Evolutionary conservation across 2,113 vertebrate species (phyloP), one percentile per base, ranked within the genome.

Genomic region (Gobiocypris rarus): DNA sequence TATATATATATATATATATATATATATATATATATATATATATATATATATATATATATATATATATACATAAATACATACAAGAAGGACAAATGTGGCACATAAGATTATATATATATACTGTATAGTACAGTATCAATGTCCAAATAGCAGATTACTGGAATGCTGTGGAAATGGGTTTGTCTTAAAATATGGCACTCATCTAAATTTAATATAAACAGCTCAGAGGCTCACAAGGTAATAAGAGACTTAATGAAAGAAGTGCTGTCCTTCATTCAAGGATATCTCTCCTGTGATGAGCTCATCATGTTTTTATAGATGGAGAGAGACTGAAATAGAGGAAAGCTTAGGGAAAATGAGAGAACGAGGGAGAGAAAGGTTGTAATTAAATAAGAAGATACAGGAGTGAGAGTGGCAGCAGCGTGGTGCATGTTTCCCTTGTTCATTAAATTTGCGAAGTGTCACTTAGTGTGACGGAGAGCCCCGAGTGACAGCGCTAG

Each of bases 221-320:
- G 50, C 80, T 70, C 63, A 54, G 50, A 82, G 80, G 65, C 80
- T 71, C 80, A 82, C 52, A 31, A 71, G 22, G 80, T 70, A 82
- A 82, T 71, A 82, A 82, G 43, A 82, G 63, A 69, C 28, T 82
- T 70, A 69, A 82, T 56, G 48, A 81, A 69, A 81, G 45, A 54
- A 24, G 65, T 15, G 45, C 4, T 54, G 79, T 69, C 26, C 79
- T 69, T 81, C 79, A 69, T 69, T 54, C 79, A 69, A 54, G 59
- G 58, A 80, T 17, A 67, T 45, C 8, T 67, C 78, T 77, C 19
- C 50, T 61, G 38, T 80, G 58, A 80, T 80, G 77, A 65, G 77
- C 48, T 79, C 58, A 63, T 65, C n/a, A 28, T 15, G 15, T 79
- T 59, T 77, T 80, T 48, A 65, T 80, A 80, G 77, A 50, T 31